Evolutionary conservation across 2,797 vertebrate genomes (phyloP).

Genomic region (Heterohyrax brucei): DNA sequence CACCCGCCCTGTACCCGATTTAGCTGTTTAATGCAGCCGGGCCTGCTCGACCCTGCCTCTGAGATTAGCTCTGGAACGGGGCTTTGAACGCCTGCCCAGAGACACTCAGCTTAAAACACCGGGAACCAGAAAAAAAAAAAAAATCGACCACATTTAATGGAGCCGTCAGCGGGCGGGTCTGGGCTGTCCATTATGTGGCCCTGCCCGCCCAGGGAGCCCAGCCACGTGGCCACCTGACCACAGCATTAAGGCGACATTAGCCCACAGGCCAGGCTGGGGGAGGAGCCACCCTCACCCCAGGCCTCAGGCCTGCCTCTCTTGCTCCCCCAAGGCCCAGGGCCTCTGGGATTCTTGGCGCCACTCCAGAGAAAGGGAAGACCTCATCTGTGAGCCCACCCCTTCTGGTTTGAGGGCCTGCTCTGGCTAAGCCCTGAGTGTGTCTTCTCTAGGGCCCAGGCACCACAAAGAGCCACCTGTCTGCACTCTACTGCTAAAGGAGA

Average conservation of each 20-base stretch:
- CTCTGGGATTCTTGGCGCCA: background rate
- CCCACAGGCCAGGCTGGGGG: slow-evolving; percentile 69
- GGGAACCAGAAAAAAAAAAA: slow-evolving; percentile 83
- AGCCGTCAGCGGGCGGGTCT: slow-evolving; percentile 79
- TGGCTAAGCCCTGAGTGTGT: too few relatives aligned
- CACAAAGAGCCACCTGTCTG: accelerated
- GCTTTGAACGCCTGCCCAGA: slow-evolving; percentile 87
- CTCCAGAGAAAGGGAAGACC: slow-evolving; percentile 11
- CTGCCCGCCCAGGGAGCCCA: slow-evolving; percentile 76
- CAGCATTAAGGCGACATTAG: slow-evolving; percentile 82
- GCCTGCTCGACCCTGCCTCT: slow-evolving; percentile 74
- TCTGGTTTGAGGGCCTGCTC: background rate
- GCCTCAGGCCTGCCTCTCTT: background rate
- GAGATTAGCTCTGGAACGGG: slow-evolving; percentile 80
- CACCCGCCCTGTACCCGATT: slow-evolving; percentile 74
- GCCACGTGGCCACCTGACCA: slow-evolving; percentile 81
- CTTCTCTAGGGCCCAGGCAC: background rate
- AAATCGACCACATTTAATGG: slow-evolving; percentile 88
- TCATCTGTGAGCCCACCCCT: background rate
- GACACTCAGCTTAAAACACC: slow-evolving; percentile 88
- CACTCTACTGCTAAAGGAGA: background rate
- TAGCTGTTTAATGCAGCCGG: slow-evolving; percentile 86
- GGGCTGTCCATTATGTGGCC: slow-evolving; percentile 82
- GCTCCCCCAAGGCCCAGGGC: background rate
- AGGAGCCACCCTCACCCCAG: slow-evolving; percentile 46